Percentiles rank a stretch among this genome's conserved stretches.
Evolutionary conservation across 2,888 invertebrate genomes (phyloP).

Genomic region (Ophion costatus): DNA sequence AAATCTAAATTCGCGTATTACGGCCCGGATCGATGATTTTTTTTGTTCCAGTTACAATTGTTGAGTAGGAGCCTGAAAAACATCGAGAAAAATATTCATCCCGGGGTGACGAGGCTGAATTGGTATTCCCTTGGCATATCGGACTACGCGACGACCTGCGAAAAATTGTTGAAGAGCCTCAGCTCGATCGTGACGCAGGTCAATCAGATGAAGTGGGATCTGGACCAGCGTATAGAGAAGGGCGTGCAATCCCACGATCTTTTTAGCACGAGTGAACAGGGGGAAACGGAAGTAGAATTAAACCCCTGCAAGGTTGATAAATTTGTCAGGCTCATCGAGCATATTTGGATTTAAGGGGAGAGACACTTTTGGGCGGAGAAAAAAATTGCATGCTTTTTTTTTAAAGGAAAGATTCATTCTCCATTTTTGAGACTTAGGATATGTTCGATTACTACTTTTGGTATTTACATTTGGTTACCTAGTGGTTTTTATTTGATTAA

Average conservation of each 20-base stretch:
- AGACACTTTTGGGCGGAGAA: too few species aligned
- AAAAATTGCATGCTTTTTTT: too few species aligned
- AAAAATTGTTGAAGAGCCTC: slow-evolving; percentile 86
- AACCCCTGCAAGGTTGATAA: slow-evolving; percentile 72
- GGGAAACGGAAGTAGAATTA: slow-evolving; percentile 58
- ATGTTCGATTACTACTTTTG: too few species aligned
- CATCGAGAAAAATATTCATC: slow-evolving; percentile 90
- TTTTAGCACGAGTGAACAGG: slow-evolving; percentile 66
- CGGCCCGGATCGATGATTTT: not conserved
- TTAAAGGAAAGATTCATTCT: too few species aligned
- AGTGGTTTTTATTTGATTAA: too few species aligned
- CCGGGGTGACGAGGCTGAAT: slow-evolving; percentile 92
- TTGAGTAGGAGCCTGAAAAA: slow-evolving; percentile 88
- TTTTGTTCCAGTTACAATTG: slow-evolving; percentile 86
- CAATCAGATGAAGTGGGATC: slow-evolving; percentile 84
- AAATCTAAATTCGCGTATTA: not conserved
- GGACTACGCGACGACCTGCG: slow-evolving; percentile 88
- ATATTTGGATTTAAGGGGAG: not conserved
- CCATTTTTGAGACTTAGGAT: too few species aligned
- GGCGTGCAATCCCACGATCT: slow-evolving; percentile 77
- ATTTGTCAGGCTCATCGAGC: not conserved
- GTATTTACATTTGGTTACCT: too few species aligned
- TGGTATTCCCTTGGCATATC: slow-evolving; percentile 94
- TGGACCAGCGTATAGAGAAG: slow-evolving; percentile 74
- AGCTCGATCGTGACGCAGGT: slow-evolving; percentile 89